These are phyloP conservation scores for Ryuthela nishihirai DNA, from an alignment of 2,888 invertebrate species.

Conservation along the genomic window DNA sequence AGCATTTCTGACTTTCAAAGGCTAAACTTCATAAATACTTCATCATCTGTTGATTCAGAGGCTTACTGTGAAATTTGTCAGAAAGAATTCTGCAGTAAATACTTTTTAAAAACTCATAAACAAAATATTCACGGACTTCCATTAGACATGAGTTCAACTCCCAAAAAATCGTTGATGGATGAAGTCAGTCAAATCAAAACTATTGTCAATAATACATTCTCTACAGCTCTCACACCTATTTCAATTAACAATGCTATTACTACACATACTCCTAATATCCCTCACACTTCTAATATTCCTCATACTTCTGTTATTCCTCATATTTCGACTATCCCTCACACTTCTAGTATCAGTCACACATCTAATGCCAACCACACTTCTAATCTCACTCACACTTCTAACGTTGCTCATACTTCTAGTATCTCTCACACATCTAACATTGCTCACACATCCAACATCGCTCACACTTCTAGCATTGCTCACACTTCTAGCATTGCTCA, in stretches of 20 bases:
- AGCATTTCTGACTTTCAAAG: slow-evolving; percentile 19
- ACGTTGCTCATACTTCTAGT: slow-evolving; percentile 7
- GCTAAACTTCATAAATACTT: slow-evolving; percentile 18
- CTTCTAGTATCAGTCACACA: slow-evolving; percentile 18
- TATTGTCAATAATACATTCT: slow-evolving; percentile 28
- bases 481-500: slow-evolving; percentile 27
- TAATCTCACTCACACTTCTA: slow-evolving; percentile 15
- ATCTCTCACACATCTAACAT: not conserved
- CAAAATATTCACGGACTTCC: slow-evolving; percentile 62
- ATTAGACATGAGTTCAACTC: slow-evolving; percentile 33
- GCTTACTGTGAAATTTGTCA: slow-evolving; percentile 58
- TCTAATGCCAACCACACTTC: slow-evolving; percentile 24
- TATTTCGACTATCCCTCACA: slow-evolving; percentile 9
- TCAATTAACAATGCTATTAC: slow-evolving; percentile 2
- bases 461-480: slow-evolving; percentile 16
- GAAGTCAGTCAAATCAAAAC: slow-evolving; percentile 37
- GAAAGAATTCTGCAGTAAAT: slow-evolving; percentile 60
- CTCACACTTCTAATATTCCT: slow-evolving; percentile 16
- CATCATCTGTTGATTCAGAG: slow-evolving; percentile 41
- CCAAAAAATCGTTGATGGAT: slow-evolving; percentile 34
- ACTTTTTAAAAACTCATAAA: slow-evolving; percentile 66
- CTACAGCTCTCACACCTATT: slow-evolving; percentile 14
- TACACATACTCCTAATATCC: slow-evolving; percentile 1
- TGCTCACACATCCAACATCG: slow-evolving; percentile 1
- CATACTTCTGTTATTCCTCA: slow-evolving; percentile 27